Evolutionary conservation across 1,140 invertebrate species (phyloP).

Genomic region (Cephus cinctus): DNA sequence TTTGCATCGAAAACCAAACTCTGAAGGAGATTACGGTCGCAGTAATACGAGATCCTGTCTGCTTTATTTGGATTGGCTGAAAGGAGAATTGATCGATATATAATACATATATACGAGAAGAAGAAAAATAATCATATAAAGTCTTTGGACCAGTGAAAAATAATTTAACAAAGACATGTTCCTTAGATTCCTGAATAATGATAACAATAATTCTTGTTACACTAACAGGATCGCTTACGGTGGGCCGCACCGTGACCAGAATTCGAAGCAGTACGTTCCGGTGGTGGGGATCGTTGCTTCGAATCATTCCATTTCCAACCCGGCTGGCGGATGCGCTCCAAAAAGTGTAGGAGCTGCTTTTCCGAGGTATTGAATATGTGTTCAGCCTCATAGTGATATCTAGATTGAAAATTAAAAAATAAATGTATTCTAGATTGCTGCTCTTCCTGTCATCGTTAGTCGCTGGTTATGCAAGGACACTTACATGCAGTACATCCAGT

Average conservation of each 20-base stretch:
- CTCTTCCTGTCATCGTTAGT: conserved; percentile 16
- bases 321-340: conserved; percentile 70
- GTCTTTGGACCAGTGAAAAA: conserved; percentile 24
- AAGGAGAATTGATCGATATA: conserved; percentile 10
- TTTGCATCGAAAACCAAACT: conserved; percentile 85
- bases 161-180: conserved; percentile 22
- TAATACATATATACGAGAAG: conserved; percentile 56
- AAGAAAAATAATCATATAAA: conserved; percentile 24
- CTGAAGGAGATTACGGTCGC: conserved; percentile 80
- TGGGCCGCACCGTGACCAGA: conserved; percentile 24
- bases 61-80: conserved; percentile 58
- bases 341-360: conserved; percentile 72
- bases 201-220: conserved; percentile 43
- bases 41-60: conserved; percentile 65
- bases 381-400: conserved; percentile 59
- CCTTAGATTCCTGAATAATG: too few species aligned
- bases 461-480: conserved; percentile 23
- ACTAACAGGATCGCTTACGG: conserved; percentile 19
- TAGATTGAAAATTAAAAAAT: conserved; percentile 31
- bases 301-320: conserved; percentile 74
- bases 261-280: conserved; percentile 52
- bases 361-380: conserved; percentile 60
- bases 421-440: conserved; percentile 14
- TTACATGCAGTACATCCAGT: conserved; percentile 68
- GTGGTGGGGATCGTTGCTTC: conserved; percentile 55